Evolutionary conservation across 2,797 vertebrate genomes (phyloP).

Genomic region (Halcyon leucocephala): DNA sequence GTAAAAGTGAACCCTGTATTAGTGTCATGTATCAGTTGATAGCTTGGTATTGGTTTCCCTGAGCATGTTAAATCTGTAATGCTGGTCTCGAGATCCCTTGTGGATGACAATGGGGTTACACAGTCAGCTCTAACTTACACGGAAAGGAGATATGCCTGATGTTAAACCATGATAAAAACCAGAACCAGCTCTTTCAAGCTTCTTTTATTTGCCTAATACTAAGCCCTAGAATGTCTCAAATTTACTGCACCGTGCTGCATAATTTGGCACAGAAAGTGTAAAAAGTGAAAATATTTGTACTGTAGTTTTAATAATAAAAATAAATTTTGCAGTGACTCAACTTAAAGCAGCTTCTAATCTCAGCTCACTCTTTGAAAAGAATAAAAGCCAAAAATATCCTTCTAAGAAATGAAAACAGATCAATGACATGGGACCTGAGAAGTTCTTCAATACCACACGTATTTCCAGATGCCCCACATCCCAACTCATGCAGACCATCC

Average conservation of each 20-base stretch:
- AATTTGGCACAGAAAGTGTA: background rate
- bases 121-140: constrained; percentile 69
- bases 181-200: constrained; percentile 32
- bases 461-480: background rate
- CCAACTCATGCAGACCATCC: background rate
- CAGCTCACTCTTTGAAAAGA: background rate
- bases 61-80: constrained; percentile 80
- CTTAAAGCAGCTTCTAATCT: background rate
- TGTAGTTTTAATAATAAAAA: background rate
- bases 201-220: constrained; percentile 46
- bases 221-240: constrained; percentile 29
- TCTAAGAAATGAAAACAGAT: background rate
- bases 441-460: background rate
- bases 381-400: background rate
- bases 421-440: background rate
- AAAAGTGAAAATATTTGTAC: constrained; percentile 8
- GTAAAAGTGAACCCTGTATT: constrained; percentile 90
- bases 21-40: constrained; percentile 91
- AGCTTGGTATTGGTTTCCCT: constrained; percentile 85
- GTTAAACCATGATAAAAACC: constrained; percentile 53
- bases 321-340: background rate
- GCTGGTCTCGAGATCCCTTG: constrained; percentile 77
- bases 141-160: constrained; percentile 66
- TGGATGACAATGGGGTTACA: constrained; percentile 83
- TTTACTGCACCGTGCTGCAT: background rate